Evolutionary conservation across 53 echinoderm and acorn worm genomes (phyloP).

Genomic region (Astropecten irregularis): DNA sequence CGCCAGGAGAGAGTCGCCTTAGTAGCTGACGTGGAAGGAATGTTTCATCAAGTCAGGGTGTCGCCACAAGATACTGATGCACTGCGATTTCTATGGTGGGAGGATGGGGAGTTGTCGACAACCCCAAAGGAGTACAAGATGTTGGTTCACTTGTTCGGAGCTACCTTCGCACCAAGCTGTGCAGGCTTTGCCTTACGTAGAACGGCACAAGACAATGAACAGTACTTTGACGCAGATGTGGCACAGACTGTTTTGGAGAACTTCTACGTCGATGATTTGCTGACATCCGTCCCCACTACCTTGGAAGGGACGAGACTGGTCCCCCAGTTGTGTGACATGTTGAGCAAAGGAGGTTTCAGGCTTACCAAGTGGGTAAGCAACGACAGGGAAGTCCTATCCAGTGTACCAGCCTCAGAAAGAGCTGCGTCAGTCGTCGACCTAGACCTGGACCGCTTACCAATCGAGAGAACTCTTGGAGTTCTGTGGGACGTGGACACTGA

Average conservation of each 20-base stretch:
- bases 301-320: conserved; percentile 17
- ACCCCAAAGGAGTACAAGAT: conserved; percentile 47
- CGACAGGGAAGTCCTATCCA: conserved; percentile 53
- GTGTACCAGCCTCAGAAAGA: conserved; percentile 52
- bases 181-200: conserved; percentile 62
- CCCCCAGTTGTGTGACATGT: conserved; percentile 11
- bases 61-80: conserved; percentile 28
- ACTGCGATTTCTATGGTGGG: conserved; percentile 73
- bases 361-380: too few relatives aligned
- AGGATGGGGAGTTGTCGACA: conserved; percentile 41
- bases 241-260: conserved; percentile 39
- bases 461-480: conserved; percentile 47
- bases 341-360: conserved; percentile 62
- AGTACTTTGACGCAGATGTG: conserved; percentile 13
- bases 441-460: conserved; percentile 22
- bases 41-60: conserved; percentile 77
- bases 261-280: conserved; percentile 71
- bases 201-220: conserved; percentile 48
- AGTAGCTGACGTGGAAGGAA: too few relatives aligned
- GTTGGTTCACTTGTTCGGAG: conserved; percentile 64
- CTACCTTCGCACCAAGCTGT: conserved; percentile 66
- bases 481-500: conserved; percentile 48
- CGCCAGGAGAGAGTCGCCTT: conserved; percentile 58
- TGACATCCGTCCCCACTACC: conserved; percentile 51
- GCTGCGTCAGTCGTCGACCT: conserved; percentile 40